A percentile compares a stretch with the other conserved stretches of the same genome.
Evolutionary conservation across 2,888 invertebrate genomes (phyloP).

Genomic region (Conops quadrifasciatus): DNA sequence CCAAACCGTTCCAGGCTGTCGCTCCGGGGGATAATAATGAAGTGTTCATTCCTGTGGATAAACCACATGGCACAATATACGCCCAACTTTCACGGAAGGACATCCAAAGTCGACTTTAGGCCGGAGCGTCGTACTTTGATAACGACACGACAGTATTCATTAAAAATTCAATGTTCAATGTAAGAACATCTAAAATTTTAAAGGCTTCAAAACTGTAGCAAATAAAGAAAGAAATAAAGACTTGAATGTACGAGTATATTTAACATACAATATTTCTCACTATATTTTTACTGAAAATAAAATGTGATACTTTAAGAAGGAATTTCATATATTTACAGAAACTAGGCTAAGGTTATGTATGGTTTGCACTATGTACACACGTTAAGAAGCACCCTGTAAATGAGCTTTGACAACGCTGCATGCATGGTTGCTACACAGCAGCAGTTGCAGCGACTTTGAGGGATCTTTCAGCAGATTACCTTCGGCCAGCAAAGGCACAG

Average conservation of each 20-base stretch:
- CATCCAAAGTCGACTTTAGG: slow-evolving; percentile 56
- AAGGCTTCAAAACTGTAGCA: no score
- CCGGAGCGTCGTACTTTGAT: no score
- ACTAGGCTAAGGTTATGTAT: no score
- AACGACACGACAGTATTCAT: no score
- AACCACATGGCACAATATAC: slow-evolving; percentile 80
- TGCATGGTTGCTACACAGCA: slow-evolving; percentile 48
- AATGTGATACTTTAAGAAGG: no score
- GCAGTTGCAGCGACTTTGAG: slow-evolving; percentile 41
- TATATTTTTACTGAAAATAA: no score
- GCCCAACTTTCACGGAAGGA: slow-evolving; percentile 72
- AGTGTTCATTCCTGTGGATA: slow-evolving; percentile 80
- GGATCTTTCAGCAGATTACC: slow-evolving; percentile 28
- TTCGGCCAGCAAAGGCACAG: slow-evolving; percentile 48
- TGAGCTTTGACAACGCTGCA: slow-evolving; percentile 51
- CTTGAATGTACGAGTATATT: no score
- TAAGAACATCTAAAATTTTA: no score
- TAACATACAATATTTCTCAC: no score
- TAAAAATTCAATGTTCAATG: no score
- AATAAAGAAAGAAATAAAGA: no score
- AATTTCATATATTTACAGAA: not conserved
- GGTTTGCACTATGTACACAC: no score
- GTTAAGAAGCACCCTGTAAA: slow-evolving; percentile 21
- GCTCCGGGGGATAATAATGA: slow-evolving; percentile 73
- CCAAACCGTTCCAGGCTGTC: slow-evolving; percentile 76